phyloP scores from a whole-genome alignment of 2,888 invertebrate species.

The Hyppa rectilinea region DNA sequence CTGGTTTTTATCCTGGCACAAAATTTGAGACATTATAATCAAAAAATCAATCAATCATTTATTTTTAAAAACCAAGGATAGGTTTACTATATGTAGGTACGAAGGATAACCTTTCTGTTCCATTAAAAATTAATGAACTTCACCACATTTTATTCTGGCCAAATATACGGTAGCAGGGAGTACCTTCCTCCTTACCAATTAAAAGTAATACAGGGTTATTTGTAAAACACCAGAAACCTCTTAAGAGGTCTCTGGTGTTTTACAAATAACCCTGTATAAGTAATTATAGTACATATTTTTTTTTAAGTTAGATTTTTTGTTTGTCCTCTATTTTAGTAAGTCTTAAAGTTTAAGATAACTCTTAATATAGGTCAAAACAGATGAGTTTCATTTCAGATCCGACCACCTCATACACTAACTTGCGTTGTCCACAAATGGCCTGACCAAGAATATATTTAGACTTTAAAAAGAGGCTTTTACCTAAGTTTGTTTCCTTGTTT shows the following conservation, averaged over 20 bases:
- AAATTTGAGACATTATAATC: fast-evolving
- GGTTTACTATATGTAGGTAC: neutral
- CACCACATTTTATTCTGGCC: neutral
- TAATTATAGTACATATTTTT: neutral
- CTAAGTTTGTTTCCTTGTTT: neutral
- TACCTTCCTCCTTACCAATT: neutral
- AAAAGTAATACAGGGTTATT: too few species aligned
- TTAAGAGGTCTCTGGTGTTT: too few species aligned
- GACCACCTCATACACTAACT: neutral
- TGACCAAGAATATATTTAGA: neutral
- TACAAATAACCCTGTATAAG: too few species aligned
- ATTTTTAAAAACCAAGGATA: too few species aligned
- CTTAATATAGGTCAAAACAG: neutral
- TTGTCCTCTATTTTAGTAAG: neutral
- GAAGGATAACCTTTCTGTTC: neutral
- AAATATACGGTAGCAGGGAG: neutral
- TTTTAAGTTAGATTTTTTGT: neutral
- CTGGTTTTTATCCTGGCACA: neutral
- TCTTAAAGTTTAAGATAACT: neutral
- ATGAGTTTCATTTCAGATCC: neutral
- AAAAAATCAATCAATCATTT: too few species aligned
- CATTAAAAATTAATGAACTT: neutral
- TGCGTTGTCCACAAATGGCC: neutral
- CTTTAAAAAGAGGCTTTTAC: neutral
- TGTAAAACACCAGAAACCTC: too few species aligned